Evolutionary conservation across 2,113 vertebrate genomes (phyloP).

Genomic region (Trematocara zebra): DNA sequence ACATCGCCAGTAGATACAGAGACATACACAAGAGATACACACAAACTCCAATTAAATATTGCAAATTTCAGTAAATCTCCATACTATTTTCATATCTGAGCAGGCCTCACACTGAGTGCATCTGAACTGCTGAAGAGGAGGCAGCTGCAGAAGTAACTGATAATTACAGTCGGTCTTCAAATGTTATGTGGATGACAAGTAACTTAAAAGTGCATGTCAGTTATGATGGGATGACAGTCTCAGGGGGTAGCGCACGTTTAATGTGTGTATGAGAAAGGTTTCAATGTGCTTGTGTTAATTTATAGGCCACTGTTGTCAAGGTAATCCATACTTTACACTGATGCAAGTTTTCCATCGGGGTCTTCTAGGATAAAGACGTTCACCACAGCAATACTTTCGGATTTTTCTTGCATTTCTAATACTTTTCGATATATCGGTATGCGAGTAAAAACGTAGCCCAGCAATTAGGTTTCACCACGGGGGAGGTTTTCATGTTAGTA

Average conservation of each 20-base stretch:
- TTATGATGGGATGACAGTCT: conserved; percentile 40
- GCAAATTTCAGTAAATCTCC: conserved; percentile 65
- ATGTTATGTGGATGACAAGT: conserved; percentile 56
- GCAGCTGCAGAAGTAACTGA: conserved; percentile 46
- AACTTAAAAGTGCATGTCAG: conserved; percentile 61
- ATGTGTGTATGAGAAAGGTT: conserved; percentile 1
- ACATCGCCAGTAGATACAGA: conserved; percentile 64
- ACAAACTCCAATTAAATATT: conserved; percentile 75
- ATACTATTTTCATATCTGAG: conserved; percentile 62
- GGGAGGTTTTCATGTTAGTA: not conserved
- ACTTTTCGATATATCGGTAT: not conserved
- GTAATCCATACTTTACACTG: not conserved
- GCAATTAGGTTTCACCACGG: not conserved
- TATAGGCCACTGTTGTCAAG: not conserved
- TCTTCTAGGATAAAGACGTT: not conserved
- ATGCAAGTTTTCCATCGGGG: not conserved
- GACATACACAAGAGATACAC: conserved; percentile 62
- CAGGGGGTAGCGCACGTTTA: not conserved
- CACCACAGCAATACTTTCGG: not conserved
- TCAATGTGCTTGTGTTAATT: not conserved
- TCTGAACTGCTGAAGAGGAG: conserved; percentile 32
- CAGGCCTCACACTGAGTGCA: conserved; percentile 50
- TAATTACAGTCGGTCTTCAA: conserved; percentile 58
- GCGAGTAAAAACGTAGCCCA: not conserved
- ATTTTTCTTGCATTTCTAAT: not conserved